phyloP scores from a whole-genome alignment of 1,140 invertebrate genomes.

The Tetragonula clypearis region DNA sequence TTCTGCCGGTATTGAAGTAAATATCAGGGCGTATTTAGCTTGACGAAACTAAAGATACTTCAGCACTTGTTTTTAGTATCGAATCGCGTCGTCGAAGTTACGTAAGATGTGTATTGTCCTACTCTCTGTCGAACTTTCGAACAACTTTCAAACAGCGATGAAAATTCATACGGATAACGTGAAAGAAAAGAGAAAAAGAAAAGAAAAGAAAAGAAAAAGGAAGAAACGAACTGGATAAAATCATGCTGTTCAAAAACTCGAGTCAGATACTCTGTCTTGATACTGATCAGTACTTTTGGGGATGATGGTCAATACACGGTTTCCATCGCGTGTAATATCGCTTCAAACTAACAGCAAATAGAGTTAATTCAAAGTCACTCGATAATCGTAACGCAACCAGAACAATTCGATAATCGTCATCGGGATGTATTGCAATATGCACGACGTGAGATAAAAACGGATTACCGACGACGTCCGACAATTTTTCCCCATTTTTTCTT shows the following conservation, averaged over 20 bases:
- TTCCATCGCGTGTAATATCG: background rate
- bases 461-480: too few species aligned
- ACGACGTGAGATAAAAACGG: too few species aligned
- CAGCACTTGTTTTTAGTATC: background rate
- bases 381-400: background rate
- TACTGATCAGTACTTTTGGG: too few species aligned
- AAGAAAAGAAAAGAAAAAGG: too few species aligned
- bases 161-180: too few species aligned
- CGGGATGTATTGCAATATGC: background rate
- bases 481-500: too few species aligned
- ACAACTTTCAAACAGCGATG: background rate
- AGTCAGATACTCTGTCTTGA: too few species aligned
- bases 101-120: background rate
- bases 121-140: background rate
- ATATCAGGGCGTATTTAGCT: background rate
- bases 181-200: too few species aligned
- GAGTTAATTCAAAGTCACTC: constrained; percentile 12
- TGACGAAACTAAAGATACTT: background rate
- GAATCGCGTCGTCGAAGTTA: background rate
- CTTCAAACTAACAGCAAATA: constrained; percentile 1
- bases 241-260: too few species aligned
- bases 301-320: background rate
- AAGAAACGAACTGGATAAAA: background rate
- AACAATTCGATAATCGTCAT: background rate
- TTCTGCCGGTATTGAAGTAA: background rate